Base-by-base conservation (phyloP, 2,888 invertebrate genomes). In the Drosophila paranaensis region DNA sequence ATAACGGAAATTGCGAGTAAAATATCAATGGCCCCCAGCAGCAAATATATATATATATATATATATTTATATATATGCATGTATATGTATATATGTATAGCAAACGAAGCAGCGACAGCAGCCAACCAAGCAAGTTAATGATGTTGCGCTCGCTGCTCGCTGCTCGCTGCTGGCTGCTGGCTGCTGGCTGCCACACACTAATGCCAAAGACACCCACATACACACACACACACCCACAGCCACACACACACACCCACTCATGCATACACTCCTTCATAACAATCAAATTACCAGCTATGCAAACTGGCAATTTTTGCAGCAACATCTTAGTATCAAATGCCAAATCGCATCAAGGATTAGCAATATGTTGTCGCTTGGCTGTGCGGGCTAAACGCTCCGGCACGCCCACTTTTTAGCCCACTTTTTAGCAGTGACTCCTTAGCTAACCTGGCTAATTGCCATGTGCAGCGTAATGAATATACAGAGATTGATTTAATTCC, bases 201-300 rank as follows among this genome's bases (percentile, higher is more conserved):
- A 45, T 56, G 10, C 16, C 33, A 8, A 33, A 33, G 30, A 33
- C 13, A 14, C 37, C 20, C 16, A 35, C 8, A 33, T 35, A 51
- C 35, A 1, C 35, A 16, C 35, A 11, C 50, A 11, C 16, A 11
- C 50, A 33, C 33, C 6, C 33, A 9, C 30, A 16, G 11, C 6
- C 9, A 33, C n/a, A 6, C 16, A 3, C 16, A 16, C 11, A 35
- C 11, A 16, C 48, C 16, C 16, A 2, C 48, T 9, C 33, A 20
- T 37, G 8, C 20, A 2, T 20, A 10, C 20, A 14, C 37, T 35
- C 13, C 16, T 48, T 55, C 68, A 60, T 63, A 72, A 71, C 79
- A 86, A 82, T 83, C 75, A 78, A 86, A 81, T 86, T 82, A 83
- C 72, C 72, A 78, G 87, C 73, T 83, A 81, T 78, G 87, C 60